These are phyloP conservation scores for Brenthis hecate DNA, from an alignment of 2,888 invertebrate genomes.

Conservation along the genomic window DNA sequence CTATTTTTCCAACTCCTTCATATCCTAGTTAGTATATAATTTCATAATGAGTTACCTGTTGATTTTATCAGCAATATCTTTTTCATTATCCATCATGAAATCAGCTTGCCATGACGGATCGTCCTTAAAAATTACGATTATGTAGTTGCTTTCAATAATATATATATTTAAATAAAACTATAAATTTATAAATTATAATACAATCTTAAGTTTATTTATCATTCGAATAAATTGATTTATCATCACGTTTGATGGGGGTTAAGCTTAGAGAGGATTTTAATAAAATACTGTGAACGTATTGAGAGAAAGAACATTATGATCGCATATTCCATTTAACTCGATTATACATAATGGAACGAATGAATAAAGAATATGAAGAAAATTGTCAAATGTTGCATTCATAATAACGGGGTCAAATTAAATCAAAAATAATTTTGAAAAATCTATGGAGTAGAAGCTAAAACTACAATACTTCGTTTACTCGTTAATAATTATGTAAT, in stretches of 20 bases:
- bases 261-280: background rate
- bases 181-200: background rate
- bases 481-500: too few relatives aligned
- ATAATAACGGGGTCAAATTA: too few relatives aligned
- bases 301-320: too few relatives aligned
- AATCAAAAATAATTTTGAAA: too few relatives aligned
- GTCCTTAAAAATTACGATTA: constrained; percentile 51
- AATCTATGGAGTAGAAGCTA: too few relatives aligned
- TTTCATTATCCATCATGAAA: constrained; percentile 68
- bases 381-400: too few relatives aligned
- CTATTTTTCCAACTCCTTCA: constrained; percentile 2
- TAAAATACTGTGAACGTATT: too few relatives aligned
- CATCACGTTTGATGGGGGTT: background rate
- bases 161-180: background rate
- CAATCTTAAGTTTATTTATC: background rate
- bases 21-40: constrained; percentile 13
- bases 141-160: background rate
- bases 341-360: too few relatives aligned
- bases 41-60: constrained; percentile 50
- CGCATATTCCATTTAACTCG: too few relatives aligned
- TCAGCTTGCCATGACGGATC: constrained; percentile 75
- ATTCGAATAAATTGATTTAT: too few relatives aligned
- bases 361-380: too few relatives aligned
- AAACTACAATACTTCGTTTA: too few relatives aligned
- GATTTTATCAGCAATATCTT: constrained; percentile 56